phyloP scores from a whole-genome alignment of 2,888 invertebrate species.

The Acrobasis consociella region DNA sequence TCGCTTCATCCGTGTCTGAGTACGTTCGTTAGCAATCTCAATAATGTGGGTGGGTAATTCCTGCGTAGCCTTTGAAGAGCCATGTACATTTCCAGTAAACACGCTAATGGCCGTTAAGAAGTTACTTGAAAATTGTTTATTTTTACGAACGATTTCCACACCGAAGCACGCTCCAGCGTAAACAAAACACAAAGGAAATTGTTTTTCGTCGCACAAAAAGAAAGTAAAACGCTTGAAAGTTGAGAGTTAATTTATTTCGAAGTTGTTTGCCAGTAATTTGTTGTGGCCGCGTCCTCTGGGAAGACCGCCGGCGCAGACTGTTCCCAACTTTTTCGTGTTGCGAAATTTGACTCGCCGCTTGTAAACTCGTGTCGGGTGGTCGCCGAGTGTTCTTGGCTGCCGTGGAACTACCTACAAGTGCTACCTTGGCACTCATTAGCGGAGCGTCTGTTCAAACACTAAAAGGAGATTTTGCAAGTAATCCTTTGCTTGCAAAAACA shows the following conservation, averaged over 20 bases:
- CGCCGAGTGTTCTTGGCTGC: constrained; percentile 42
- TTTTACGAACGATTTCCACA: constrained; percentile 45
- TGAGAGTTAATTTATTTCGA: constrained; percentile 80
- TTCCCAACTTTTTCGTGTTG: constrained; percentile 69
- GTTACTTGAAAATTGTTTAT: constrained; percentile 44
- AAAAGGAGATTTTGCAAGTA: neutral
- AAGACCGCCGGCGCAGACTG: constrained; percentile 62
- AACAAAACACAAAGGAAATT: constrained; percentile 74
- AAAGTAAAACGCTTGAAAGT: constrained; percentile 78
- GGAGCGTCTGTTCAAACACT: constrained; percentile 13
- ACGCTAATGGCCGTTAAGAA: constrained; percentile 31
- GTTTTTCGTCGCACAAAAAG: constrained; percentile 70
- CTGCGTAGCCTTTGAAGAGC: constrained; percentile 11
- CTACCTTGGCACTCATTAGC: constrained; percentile 27
- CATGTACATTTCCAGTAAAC: constrained; percentile 23
- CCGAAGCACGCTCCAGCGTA: constrained; percentile 53
- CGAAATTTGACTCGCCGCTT: constrained; percentile 64
- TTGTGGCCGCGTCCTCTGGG: constrained; percentile 73
- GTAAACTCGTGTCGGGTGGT: constrained; percentile 50
- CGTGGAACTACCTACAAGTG: constrained; percentile 26
- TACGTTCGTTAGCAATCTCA: constrained; percentile 10
- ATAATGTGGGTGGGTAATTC: constrained; percentile 4
- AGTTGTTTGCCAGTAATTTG: constrained; percentile 81
- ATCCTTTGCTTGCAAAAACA: neutral
- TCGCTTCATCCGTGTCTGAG: neutral